Evolutionary conservation across 2,888 invertebrate genomes (phyloP), one percentile per base, ranked within the genome.

Genomic region (Lampropteryx suffumata): DNA sequence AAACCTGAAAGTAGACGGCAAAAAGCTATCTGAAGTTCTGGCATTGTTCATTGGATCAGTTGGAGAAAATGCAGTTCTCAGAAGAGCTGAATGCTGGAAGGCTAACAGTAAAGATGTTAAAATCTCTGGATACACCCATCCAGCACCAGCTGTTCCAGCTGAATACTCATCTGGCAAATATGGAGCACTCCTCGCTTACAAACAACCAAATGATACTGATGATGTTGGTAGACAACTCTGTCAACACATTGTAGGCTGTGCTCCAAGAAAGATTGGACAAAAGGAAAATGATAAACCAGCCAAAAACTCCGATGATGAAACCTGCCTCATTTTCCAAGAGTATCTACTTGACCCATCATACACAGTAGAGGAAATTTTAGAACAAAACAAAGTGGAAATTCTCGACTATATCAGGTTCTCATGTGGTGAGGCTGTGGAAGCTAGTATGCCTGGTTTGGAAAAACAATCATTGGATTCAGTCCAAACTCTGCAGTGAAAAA

Each of bases 241-340:
- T 74, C 98, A 98, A 76, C 99, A 99, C 73, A 94, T 99, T 66
- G 96, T 99, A 13, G 98, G 97, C 24, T 94, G 97, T 92, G 95
- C 95, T 65, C 97, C 97, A 0, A 78, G 71, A 28, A 95, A 94
- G 84, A 92, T 97, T 53, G 97, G 97, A 0, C 80, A 92, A 59
- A 89, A 91, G 57, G 86, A 87, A 10, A 82, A 78, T 39, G 95
- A 96, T 70, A 81, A 92, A 61, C 94, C 94, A 5, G 78, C 88
- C 0, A 84, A 91, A 57, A 92, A 94, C 64, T 76, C 92, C 36
- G 95, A 96, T 64, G 94, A 96, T 35, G 98, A 98, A 87, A 92
- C 91, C 0, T 93, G 94, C 66, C 91, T 98, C 55, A 93, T 98
- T 50, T 94, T 93, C 79, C 98, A 99, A 80, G 97, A 98, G 68